Conservation (phyloP, 2,113 vertebrate species). For the Sebastes schlegelii region DNA sequence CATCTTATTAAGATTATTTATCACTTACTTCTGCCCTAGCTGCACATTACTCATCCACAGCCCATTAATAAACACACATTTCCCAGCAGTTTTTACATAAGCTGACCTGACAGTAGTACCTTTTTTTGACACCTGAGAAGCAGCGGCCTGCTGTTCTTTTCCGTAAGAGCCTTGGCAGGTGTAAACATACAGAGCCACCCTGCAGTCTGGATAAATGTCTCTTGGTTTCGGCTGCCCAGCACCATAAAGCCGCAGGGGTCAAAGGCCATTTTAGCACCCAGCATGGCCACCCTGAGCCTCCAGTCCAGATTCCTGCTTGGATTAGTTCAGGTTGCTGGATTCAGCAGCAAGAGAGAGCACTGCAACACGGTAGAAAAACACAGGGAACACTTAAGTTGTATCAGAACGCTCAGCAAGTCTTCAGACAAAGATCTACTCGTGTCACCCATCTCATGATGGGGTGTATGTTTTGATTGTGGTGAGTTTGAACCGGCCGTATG, state of each 20-base stretch:
- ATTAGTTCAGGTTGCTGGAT: constrained; percentile 76
- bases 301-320: constrained; percentile 73
- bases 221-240: constrained; percentile 22
- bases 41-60: neutral
- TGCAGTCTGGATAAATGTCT: constrained; percentile 56
- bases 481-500: constrained; percentile 2
- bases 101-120: constrained; percentile 3
- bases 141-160: constrained; percentile 43
- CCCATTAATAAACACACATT: neutral
- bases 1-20: neutral
- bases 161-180: constrained; percentile 43
- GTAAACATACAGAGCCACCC: constrained; percentile 44
- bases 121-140: constrained; percentile 56
- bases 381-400: constrained; percentile 20
- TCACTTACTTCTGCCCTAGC: neutral
- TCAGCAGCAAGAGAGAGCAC: constrained; percentile 41
- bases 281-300: constrained; percentile 49
- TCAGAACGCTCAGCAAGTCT: constrained; percentile 50
- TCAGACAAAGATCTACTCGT: constrained; percentile 42
- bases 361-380: constrained; percentile 48
- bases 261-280: constrained; percentile 57
- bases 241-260: constrained; percentile 45
- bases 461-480: constrained; percentile 35
- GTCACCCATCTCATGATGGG: constrained; percentile 1
- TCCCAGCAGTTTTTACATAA: constrained; percentile 7